Percentiles rank a stretch among this genome's conserved stretches.
These are phyloP conservation scores for Hirtodrosophila confusa DNA, from an alignment of 2,888 invertebrate species.

Conservation along the genomic window DNA sequence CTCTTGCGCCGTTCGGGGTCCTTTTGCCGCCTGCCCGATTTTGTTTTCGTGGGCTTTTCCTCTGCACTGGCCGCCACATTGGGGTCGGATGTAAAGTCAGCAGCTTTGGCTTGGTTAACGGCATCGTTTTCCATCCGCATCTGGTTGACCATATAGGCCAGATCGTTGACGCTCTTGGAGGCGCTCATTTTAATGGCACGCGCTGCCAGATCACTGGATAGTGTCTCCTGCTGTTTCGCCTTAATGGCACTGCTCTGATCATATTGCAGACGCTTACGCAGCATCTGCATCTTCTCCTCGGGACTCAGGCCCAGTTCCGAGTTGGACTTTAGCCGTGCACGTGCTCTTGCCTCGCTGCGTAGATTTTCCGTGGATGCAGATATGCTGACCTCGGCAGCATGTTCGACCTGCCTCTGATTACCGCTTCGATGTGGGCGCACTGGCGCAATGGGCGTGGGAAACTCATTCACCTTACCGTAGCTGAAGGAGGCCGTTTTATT, in stretches of 20 bases:
- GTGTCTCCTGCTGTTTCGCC: constrained; percentile 42
- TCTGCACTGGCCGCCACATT: constrained; percentile 82
- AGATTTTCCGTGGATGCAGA: constrained; percentile 85
- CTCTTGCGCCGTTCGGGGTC: constrained; percentile 91
- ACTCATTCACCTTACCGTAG: constrained; percentile 54
- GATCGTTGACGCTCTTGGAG: constrained; percentile 84
- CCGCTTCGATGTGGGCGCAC: constrained; percentile 41
- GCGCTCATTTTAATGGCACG: constrained; percentile 83
- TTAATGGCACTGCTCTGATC: constrained; percentile 56
- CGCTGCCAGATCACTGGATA: constrained; percentile 50
- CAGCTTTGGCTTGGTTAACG: constrained; percentile 57
- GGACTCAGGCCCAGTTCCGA: constrained; percentile 90
- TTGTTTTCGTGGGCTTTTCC: constrained; percentile 54
- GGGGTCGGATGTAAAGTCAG: constrained; percentile 86
- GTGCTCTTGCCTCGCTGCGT: constrained; percentile 87
- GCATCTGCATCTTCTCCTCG: constrained; percentile 87
- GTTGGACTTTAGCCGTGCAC: constrained; percentile 89
- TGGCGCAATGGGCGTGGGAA: constrained; percentile 49
- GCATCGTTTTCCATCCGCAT: constrained; percentile 49
- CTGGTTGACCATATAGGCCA: constrained; percentile 72
- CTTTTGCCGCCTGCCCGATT: constrained; percentile 83
- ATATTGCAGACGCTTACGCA: constrained; percentile 84
- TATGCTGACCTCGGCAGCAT: constrained; percentile 33
- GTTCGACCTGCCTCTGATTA: constrained; percentile 12
- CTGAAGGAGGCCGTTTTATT: constrained; percentile 83